A percentile compares a stretch with the other conserved stretches of the same genome.
Conservation (phyloP, 2,113 vertebrate species). For the Mastomys natalensis region DNA sequence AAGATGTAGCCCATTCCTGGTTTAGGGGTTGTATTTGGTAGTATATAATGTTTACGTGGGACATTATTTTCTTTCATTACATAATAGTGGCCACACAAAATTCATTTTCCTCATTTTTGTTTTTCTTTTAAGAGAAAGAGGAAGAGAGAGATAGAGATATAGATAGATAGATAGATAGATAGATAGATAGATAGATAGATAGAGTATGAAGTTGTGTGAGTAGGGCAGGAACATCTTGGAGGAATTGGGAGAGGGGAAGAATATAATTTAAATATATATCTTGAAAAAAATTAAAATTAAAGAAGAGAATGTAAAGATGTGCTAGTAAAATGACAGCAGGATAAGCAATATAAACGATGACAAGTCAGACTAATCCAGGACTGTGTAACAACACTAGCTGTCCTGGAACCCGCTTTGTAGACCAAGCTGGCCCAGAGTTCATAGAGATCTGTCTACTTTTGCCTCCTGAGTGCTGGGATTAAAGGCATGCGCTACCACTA, state of each 20-base stretch:
- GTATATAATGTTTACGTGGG: neutral
- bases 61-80: neutral
- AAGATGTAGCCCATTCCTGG: neutral
- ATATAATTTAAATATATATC: neutral
- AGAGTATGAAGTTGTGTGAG: neutral
- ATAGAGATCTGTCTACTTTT: no score
- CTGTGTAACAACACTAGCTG: no score
- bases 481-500: no score
- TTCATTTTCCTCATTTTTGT: neutral
- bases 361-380: neutral
- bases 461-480: no score
- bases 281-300: neutral
- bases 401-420: no score
- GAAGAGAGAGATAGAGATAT: no score
- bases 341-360: neutral
- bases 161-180: no score
- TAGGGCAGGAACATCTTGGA: neutral
- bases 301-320: neutral
- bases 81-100: neutral
- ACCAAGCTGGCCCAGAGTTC: no score
- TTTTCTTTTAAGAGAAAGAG: neutral
- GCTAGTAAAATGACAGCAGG: neutral
- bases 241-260: neutral
- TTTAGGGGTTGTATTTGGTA: neutral
- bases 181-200: no score